These are phyloP conservation scores for Meriones unguiculatus DNA, from an alignment of 2,113 vertebrate species.

Conservation along the genomic window DNA sequence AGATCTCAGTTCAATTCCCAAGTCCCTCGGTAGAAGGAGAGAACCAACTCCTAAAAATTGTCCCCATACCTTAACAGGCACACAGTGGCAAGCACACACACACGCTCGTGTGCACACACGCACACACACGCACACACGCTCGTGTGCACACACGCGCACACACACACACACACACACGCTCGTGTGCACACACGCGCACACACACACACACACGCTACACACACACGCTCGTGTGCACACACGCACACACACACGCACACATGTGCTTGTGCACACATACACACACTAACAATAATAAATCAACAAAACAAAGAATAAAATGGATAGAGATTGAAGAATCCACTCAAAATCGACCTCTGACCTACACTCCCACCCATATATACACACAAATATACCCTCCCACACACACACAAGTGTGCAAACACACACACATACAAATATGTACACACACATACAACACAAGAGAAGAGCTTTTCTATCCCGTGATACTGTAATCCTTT, in stretches of 20 bases:
- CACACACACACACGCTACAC: background rate
- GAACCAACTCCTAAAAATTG: background rate
- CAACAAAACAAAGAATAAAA: background rate
- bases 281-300: background rate
- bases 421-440: background rate
- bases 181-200: background rate
- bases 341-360: background rate
- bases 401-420: background rate
- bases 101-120: background rate
- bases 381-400: background rate
- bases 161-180: too few relatives aligned
- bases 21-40: background rate
- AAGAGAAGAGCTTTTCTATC: background rate
- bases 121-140: background rate
- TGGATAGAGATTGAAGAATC: too few relatives aligned
- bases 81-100: background rate
- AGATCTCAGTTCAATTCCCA: background rate
- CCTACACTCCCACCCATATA: background rate
- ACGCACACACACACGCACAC: background rate
- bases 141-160: background rate
- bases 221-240: background rate
- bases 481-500: background rate
- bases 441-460: background rate
- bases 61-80: background rate
- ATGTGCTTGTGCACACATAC: background rate